Percentiles rank a stretch among this genome's conserved stretches.
phyloP scores from a whole-genome alignment of 2,113 vertebrate species.

The Bucco capensis region DNA sequence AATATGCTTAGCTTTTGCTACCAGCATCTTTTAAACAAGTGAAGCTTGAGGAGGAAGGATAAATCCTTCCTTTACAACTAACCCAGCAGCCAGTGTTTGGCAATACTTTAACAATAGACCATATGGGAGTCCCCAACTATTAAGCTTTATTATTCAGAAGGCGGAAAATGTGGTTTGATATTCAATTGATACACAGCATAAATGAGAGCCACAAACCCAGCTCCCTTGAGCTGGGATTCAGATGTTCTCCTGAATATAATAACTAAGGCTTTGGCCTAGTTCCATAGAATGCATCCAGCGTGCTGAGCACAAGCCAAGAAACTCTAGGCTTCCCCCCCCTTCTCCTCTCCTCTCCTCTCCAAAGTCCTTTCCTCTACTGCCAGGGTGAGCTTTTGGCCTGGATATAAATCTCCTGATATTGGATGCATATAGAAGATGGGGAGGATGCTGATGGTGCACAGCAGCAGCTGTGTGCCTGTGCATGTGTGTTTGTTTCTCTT shows the following conservation, averaged over 20 bases:
- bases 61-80: slow-evolving; percentile 38
- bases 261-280: slow-evolving; percentile 61
- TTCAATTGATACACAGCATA: slow-evolving; percentile 64
- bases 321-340: background rate
- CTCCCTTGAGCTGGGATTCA: slow-evolving; percentile 63
- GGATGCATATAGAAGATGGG: background rate
- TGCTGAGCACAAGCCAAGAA: slow-evolving; percentile 61
- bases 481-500: slow-evolving; percentile 7
- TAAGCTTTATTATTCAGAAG: slow-evolving; percentile 71
- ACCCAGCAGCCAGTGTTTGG: slow-evolving; percentile 58
- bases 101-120: slow-evolving; percentile 71
- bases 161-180: slow-evolving; percentile 68
- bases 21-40: slow-evolving; percentile 20
- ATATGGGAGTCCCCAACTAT: slow-evolving; percentile 69
- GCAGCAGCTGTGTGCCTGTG: background rate
- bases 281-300: slow-evolving; percentile 63
- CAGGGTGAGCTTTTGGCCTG: slow-evolving; percentile 37
- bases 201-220: slow-evolving; percentile 56
- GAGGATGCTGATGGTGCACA: background rate
- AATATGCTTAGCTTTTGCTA: slow-evolving; percentile 5
- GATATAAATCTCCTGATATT: slow-evolving; percentile 56
- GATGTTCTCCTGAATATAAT: slow-evolving; percentile 66
- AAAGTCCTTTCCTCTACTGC: slow-evolving; percentile 56
- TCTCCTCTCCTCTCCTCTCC: background rate
- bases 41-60: slow-evolving; percentile 8